Percentiles rank a stretch among this genome's conserved stretches.
Evolutionary conservation across 2,113 vertebrate genomes (phyloP).

Genomic region (Phodopus roborovskii): DNA sequence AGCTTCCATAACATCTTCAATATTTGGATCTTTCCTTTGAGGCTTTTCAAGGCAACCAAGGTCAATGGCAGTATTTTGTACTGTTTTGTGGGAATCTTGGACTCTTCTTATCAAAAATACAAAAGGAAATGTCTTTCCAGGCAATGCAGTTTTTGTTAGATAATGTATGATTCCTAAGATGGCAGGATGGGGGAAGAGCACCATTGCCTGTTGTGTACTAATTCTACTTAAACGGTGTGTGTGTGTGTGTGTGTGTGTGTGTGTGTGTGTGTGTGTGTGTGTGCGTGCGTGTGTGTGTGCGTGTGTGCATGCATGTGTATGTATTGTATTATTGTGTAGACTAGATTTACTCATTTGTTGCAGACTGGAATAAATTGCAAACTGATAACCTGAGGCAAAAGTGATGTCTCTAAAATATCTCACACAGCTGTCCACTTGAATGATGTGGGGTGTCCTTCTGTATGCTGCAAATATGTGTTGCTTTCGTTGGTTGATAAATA

Average conservation of each 20-base stretch:
- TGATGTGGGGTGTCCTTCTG: too few species aligned
- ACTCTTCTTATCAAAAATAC: neutral
- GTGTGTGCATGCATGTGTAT: neutral
- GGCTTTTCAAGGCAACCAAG: neutral
- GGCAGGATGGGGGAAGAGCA: too few species aligned
- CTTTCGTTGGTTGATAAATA: too few species aligned
- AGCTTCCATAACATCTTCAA: neutral
- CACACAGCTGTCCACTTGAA: neutral
- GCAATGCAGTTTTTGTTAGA: neutral
- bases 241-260: neutral
- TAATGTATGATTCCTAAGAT: neutral
- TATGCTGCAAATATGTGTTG: too few species aligned
- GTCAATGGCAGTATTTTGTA: neutral
- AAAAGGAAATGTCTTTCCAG: neutral
- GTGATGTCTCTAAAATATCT: neutral
- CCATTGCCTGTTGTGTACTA: neutral
- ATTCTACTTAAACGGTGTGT: neutral
- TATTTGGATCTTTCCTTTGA: neutral
- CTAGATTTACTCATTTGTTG: neutral
- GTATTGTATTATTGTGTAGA: neutral
- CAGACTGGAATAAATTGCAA: neutral
- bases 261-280: neutral
- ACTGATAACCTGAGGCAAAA: neutral
- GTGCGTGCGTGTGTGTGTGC: neutral
- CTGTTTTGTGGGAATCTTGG: neutral